These are phyloP conservation scores for Melanotaenia pygmaea DNA, from an alignment of 2,797 vertebrate species.

Conservation along the genomic window DNA sequence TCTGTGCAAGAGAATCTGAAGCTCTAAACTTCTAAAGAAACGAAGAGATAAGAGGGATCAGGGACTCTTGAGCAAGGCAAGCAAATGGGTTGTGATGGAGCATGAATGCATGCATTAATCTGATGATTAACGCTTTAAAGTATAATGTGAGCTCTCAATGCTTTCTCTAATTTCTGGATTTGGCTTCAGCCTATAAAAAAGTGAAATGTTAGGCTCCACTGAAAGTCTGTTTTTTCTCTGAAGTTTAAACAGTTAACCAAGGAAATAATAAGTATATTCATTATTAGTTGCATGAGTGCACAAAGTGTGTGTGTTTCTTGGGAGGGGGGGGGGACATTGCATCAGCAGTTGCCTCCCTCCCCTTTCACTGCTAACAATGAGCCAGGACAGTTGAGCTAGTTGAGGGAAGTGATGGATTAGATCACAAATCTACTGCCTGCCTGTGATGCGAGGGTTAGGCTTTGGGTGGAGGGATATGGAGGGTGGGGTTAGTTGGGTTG, in stretches of 20 bases:
- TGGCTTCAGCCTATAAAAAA: not conserved
- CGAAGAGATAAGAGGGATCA: slow-evolving; percentile 51
- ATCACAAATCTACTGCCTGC: slow-evolving; percentile 78
- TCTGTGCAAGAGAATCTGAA: slow-evolving; percentile 9
- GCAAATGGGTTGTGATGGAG: slow-evolving; percentile 10
- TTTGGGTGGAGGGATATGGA: slow-evolving; percentile 31
- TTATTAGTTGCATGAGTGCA: slow-evolving; percentile 17
- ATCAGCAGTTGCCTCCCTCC: slow-evolving; percentile 64
- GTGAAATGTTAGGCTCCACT: not conserved
- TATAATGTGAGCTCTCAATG: not conserved
- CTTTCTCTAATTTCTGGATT: slow-evolving; percentile 2
- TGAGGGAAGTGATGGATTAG: slow-evolving; percentile 78
- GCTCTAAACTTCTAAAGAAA: slow-evolving; percentile 22
- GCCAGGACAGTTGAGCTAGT: slow-evolving; percentile 70
- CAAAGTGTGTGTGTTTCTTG: not conserved
- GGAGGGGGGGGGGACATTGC: slow-evolving; percentile 11
- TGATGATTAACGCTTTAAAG: not conserved
- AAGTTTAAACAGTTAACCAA: not conserved
- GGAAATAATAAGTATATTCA: slow-evolving; percentile 1
- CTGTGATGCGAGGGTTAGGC: slow-evolving; percentile 67
- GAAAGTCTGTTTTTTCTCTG: not conserved
- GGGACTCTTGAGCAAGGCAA: slow-evolving; percentile 58
- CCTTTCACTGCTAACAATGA: slow-evolving; percentile 69
- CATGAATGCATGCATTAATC: not conserved
- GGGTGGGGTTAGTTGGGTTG: slow-evolving; percentile 3